Evolutionary conservation across 1,140 invertebrate species (phyloP).

Genomic region (Charaxes varanes): DNA sequence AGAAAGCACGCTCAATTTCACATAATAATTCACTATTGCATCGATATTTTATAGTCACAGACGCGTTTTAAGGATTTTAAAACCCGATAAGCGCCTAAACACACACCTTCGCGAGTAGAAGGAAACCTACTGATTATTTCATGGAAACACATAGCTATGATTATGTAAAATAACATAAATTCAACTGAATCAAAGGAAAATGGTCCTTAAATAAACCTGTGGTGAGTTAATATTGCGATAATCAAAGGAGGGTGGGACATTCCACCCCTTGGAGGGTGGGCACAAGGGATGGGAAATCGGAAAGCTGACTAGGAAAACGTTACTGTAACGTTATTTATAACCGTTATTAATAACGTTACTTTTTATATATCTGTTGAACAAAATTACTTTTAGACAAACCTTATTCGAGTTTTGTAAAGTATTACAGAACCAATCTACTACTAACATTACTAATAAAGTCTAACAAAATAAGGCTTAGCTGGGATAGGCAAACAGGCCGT

Average conservation of each 20-base stretch:
- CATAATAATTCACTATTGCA: constrained; percentile 7
- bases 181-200: constrained; percentile 17
- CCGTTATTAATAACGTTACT: neutral
- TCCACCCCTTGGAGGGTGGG: constrained; percentile 21
- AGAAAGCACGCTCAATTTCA: constrained; percentile 18
- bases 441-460: too few species aligned
- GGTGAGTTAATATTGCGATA: constrained; percentile 30
- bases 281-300: constrained; percentile 12
- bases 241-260: constrained; percentile 20
- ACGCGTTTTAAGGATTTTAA: constrained; percentile 3
- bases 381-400: too few species aligned
- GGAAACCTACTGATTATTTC: constrained; percentile 62
- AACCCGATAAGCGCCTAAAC: constrained; percentile 9
- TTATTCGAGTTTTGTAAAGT: too few species aligned
- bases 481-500: too few species aligned
- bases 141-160: constrained; percentile 44
- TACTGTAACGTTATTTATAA: neutral
- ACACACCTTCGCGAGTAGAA: constrained; percentile 18
- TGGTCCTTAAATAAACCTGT: constrained; percentile 13
- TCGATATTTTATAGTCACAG: constrained; percentile 10
- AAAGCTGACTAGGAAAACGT: constrained; percentile 1
- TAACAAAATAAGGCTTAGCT: too few species aligned
- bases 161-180: constrained; percentile 55
- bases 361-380: too few species aligned
- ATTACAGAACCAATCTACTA: too few species aligned